Percentiles rank a stretch among this genome's conserved stretches.
Conservation (phyloP, 2,797 vertebrate species). For the Gobionotothen gibberifrons region DNA sequence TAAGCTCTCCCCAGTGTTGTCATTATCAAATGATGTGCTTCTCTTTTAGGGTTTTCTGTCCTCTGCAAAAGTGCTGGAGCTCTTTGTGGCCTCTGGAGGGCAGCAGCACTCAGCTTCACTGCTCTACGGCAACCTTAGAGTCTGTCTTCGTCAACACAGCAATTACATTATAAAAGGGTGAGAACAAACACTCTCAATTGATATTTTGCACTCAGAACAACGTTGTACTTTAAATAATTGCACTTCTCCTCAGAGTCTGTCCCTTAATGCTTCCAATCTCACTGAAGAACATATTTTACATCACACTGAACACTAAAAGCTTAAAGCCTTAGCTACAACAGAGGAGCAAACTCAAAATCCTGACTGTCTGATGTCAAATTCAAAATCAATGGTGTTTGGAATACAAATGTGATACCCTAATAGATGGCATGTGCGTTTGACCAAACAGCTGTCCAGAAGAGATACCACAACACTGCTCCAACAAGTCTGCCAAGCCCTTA, state of each 20-base stretch:
- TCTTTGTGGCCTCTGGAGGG: conserved; percentile 71
- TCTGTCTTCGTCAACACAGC: conserved; percentile 30
- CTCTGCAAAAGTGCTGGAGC: conserved; percentile 6
- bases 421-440: conserved; percentile 50
- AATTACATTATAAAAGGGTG: conserved; percentile 32
- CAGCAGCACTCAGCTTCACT: conserved; percentile 70
- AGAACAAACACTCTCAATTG: conserved; percentile 21
- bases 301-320: conserved; percentile 47
- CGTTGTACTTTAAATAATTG: conserved; percentile 43
- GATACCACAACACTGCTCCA: conserved; percentile 57
- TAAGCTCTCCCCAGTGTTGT: not conserved
- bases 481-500: conserved; percentile 53
- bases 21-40: not conserved
- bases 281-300: conserved; percentile 56
- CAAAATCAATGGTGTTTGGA: conserved; percentile 59
- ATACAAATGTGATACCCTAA: conserved; percentile 66
- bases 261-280: conserved; percentile 29
- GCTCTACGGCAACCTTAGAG: conserved; percentile 36
- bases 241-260: conserved; percentile 33
- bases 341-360: conserved; percentile 41
- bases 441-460: conserved; percentile 60
- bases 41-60: not conserved
- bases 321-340: conserved; percentile 49
- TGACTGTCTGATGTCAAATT: conserved; percentile 54
- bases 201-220: conserved; percentile 47